Percentiles rank a stretch among this genome's conserved stretches.
Evolutionary conservation across 2,888 invertebrate genomes (phyloP).

Genomic region (Amphipyra tragopoginis): DNA sequence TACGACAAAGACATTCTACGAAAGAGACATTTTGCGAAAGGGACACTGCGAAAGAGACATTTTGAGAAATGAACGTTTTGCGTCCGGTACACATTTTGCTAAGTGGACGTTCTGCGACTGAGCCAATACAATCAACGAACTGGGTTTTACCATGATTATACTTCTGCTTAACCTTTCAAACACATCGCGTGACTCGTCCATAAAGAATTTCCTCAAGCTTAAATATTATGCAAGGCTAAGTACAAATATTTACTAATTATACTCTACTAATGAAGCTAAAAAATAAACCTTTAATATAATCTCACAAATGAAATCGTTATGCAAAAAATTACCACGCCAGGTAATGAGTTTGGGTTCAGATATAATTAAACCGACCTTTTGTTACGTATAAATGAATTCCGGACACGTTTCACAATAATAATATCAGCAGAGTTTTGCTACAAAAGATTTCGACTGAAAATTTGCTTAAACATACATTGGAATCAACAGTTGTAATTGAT

Average conservation of each 20-base stretch:
- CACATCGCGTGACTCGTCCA: slow-evolving; percentile 29
- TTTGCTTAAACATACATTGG: slow-evolving; percentile 14
- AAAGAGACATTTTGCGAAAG: too few species aligned
- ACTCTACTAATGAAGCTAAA: slow-evolving; percentile 39
- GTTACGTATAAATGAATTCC: slow-evolving; percentile 36
- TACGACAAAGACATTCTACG: too few species aligned
- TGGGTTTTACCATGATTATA: neutral
- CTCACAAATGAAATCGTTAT: slow-evolving; percentile 34
- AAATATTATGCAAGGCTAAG: slow-evolving; percentile 15
- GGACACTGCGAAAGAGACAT: too few species aligned
- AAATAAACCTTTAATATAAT: slow-evolving; percentile 9
- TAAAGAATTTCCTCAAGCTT: slow-evolving; percentile 25
- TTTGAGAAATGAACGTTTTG: too few species aligned
- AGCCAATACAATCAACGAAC: too few species aligned
- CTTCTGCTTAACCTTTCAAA: neutral
- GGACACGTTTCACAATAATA: slow-evolving; percentile 29
- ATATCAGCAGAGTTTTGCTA: slow-evolving; percentile 13
- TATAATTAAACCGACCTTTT: slow-evolving; percentile 52
- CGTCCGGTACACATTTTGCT: too few species aligned
- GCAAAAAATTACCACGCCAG: slow-evolving; percentile 36
- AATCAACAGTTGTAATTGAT: slow-evolving; percentile 12
- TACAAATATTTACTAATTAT: slow-evolving; percentile 24
- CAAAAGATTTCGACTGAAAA: slow-evolving; percentile 8
- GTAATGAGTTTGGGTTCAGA: slow-evolving; percentile 40
- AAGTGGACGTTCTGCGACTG: too few species aligned